phyloP scores from a whole-genome alignment of 2,113 vertebrate species.

The Atractosteus spatula region DNA sequence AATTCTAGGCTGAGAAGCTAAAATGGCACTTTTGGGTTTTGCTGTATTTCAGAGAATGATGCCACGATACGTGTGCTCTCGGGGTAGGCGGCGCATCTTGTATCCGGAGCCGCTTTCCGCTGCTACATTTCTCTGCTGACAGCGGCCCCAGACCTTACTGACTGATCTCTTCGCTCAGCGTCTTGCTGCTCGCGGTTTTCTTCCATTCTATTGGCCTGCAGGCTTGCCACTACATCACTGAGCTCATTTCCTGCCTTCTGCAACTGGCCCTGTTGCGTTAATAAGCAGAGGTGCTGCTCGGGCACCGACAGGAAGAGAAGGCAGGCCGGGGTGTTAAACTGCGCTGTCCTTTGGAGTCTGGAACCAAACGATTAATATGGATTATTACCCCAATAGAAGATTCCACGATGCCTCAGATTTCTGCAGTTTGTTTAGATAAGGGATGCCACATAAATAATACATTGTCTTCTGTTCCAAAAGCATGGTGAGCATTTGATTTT shows the following conservation, averaged over 20 bases:
- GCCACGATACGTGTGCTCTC: too few relatives aligned
- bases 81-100: too few relatives aligned
- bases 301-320: not conserved
- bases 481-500: conserved; percentile 13
- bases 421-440: not conserved
- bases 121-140: not conserved
- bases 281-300: not conserved
- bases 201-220: conserved; percentile 20
- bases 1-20: too few relatives aligned
- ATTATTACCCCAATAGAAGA: not conserved
- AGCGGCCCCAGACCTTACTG: not conserved
- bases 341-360: not conserved
- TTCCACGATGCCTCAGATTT: not conserved
- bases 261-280: conserved; percentile 3
- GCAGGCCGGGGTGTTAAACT: not conserved
- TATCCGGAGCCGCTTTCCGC: too few relatives aligned
- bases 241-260: conserved; percentile 34
- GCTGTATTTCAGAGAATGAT: too few relatives aligned
- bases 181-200: not conserved
- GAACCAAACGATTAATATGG: conserved; percentile 1
- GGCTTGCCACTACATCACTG: conserved; percentile 5
- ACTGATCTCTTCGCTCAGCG: not conserved
- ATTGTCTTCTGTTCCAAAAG: conserved; percentile 4
- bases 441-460: not conserved
- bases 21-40: too few relatives aligned